Evolutionary conservation across 1,140 invertebrate species (phyloP).

Genomic region (Trichogramma pretiosum): DNA sequence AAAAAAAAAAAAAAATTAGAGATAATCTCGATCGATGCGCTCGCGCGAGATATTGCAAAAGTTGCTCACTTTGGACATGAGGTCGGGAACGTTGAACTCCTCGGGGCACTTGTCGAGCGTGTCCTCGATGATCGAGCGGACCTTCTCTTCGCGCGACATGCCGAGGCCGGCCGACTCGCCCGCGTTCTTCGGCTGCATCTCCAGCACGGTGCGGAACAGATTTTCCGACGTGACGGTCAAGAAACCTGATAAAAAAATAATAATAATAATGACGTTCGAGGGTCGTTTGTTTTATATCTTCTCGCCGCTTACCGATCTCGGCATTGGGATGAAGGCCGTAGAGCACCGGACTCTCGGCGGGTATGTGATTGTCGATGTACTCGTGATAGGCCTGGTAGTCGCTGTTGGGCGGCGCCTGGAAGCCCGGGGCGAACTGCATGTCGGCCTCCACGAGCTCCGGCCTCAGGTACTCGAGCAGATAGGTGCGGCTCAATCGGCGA

Average conservation of each 20-base stretch:
- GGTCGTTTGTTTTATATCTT: too few species aligned
- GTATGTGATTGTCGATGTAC: constrained; percentile 83
- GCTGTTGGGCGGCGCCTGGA: constrained; percentile 72
- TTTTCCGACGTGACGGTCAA: constrained; percentile 77
- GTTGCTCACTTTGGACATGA: constrained; percentile 72
- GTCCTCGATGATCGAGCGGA: constrained; percentile 76
- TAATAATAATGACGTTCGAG: too few species aligned
- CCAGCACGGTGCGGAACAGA: constrained; percentile 82
- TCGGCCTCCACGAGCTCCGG: constrained; percentile 81
- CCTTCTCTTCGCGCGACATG: constrained; percentile 73
- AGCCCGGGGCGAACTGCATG: constrained; percentile 69
- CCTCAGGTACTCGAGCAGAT: constrained; percentile 81
- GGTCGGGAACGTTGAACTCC: constrained; percentile 77
- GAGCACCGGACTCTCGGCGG: constrained; percentile 77
- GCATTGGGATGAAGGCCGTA: constrained; percentile 93
- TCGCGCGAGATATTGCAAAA: neutral
- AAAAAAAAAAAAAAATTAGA: neutral
- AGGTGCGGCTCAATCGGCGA: constrained; percentile 74
- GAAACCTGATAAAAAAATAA: constrained; percentile 45
- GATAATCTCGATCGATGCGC: neutral
- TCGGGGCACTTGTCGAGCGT: constrained; percentile 83
- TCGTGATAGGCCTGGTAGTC: constrained; percentile 81
- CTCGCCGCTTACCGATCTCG: constrained; percentile 71
- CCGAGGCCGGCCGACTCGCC: constrained; percentile 56
- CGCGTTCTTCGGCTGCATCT: constrained; percentile 80